Conservation (phyloP, 2,113 vertebrate genomes). For the Saccopteryx bilineata region DNA sequence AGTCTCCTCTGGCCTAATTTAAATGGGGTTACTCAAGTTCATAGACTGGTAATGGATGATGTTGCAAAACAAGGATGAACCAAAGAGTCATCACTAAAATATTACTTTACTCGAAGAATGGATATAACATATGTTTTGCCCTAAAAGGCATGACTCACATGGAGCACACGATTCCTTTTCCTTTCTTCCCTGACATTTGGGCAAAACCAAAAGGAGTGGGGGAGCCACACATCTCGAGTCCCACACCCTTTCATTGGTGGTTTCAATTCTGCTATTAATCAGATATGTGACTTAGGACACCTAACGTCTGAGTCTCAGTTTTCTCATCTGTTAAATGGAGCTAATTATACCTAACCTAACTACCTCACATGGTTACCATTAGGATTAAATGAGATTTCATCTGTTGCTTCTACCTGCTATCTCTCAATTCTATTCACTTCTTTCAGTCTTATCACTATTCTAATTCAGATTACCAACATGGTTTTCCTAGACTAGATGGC, state of each 20-base stretch:
- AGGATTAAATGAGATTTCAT: neutral
- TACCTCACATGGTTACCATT: neutral
- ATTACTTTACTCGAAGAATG: conserved; percentile 61
- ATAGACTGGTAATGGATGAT: conserved; percentile 49
- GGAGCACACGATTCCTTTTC: conserved; percentile 14
- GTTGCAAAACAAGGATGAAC: conserved; percentile 62
- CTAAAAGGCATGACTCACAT: conserved; percentile 59
- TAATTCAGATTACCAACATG: neutral
- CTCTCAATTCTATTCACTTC: neutral
- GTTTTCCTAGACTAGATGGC: neutral
- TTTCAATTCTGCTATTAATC: conserved; percentile 3
- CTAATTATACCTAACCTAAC: neutral
- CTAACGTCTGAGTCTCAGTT: conserved; percentile 14
- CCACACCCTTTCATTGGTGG: neutral
- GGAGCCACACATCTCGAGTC: neutral
- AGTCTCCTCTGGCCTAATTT: conserved; percentile 53
- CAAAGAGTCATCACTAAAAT: conserved; percentile 61
- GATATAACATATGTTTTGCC: conserved; percentile 48
- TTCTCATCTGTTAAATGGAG: conserved; percentile 36
- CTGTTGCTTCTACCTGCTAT: neutral
- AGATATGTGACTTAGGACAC: neutral
- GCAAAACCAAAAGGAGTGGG: conserved; percentile 8
- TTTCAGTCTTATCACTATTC: neutral
- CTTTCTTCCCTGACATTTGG: conserved; percentile 58
- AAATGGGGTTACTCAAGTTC: conserved; percentile 65